A percentile compares a stretch with the other conserved stretches of the same genome.
Conservation (phyloP, 2,113 vertebrate species). For the Leptocoma aspasia region DNA sequence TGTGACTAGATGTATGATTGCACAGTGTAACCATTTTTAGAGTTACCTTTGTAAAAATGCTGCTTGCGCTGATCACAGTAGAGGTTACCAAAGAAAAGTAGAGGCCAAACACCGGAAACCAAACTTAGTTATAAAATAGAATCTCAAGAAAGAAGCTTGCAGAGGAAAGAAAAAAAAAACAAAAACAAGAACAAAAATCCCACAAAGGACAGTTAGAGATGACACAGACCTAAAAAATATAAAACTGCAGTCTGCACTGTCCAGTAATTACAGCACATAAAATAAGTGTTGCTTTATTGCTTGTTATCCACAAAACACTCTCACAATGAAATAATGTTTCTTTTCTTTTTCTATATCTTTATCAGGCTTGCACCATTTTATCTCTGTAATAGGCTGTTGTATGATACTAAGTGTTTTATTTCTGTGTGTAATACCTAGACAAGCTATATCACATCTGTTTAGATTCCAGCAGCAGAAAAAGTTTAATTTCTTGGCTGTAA, state of each 20-base stretch:
- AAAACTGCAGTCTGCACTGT: background rate
- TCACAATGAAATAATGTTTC: constrained; percentile 18
- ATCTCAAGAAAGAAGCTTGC: background rate
- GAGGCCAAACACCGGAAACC: background rate
- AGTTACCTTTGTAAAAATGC: background rate
- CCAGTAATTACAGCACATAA: constrained; percentile 12
- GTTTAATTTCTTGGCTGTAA: constrained; percentile 48
- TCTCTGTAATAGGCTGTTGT: constrained; percentile 30
- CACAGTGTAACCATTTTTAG: background rate
- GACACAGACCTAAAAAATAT: background rate
- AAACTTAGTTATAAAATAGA: background rate
- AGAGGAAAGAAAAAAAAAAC: background rate
- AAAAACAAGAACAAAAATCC: background rate
- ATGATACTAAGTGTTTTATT: constrained; percentile 37
- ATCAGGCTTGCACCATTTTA: constrained; percentile 18
- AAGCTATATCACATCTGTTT: constrained; percentile 58
- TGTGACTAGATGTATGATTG: background rate
- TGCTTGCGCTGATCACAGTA: background rate
- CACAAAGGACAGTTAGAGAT: background rate
- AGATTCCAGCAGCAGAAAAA: constrained; percentile 38
- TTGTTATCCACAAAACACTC: background rate
- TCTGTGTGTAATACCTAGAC: constrained; percentile 5
- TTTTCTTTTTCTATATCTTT: constrained; percentile 11
- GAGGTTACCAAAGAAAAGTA: background rate
- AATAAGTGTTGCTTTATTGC: constrained; percentile 9